phyloP scores from a whole-genome alignment of 2,797 vertebrate genomes.

The Hyperoplus immaculatus region DNA sequence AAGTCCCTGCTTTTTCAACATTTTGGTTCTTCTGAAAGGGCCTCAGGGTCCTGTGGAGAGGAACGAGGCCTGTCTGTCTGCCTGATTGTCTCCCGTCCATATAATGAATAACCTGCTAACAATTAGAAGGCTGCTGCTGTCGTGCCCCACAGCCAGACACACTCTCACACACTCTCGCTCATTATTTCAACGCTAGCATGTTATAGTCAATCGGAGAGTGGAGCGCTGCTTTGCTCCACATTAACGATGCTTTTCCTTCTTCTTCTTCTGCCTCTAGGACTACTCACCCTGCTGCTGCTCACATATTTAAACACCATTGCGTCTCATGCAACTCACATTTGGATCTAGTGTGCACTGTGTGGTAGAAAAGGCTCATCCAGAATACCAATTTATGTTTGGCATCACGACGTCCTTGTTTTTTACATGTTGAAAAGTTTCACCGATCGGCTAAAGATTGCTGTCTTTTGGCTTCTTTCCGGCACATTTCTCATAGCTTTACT shows the following conservation, averaged over 20 bases:
- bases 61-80: slow-evolving; percentile 43
- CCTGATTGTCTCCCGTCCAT: slow-evolving; percentile 48
- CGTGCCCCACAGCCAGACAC: slow-evolving; percentile 49
- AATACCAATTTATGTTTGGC: background rate
- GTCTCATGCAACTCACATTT: background rate
- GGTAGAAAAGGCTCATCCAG: background rate
- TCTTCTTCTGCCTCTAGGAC: slow-evolving; percentile 9
- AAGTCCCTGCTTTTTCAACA: slow-evolving; percentile 17
- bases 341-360: background rate
- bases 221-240: slow-evolving; percentile 30
- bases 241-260: slow-evolving; percentile 17
- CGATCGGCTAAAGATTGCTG: background rate
- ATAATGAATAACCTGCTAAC: slow-evolving; percentile 73
- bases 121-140: slow-evolving; percentile 66
- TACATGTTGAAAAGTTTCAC: background rate
- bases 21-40: slow-evolving; percentile 23
- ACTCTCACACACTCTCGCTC: slow-evolving; percentile 28
- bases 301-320: slow-evolving; percentile 12
- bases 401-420: background rate
- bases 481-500: background rate
- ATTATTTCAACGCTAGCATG: slow-evolving; percentile 31
- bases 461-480: background rate
- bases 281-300: slow-evolving; percentile 17
- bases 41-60: slow-evolving; percentile 30
- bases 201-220: slow-evolving; percentile 36